Evolutionary conservation across 1,140 invertebrate genomes (phyloP).

Genomic region (Argopecten irradians): DNA sequence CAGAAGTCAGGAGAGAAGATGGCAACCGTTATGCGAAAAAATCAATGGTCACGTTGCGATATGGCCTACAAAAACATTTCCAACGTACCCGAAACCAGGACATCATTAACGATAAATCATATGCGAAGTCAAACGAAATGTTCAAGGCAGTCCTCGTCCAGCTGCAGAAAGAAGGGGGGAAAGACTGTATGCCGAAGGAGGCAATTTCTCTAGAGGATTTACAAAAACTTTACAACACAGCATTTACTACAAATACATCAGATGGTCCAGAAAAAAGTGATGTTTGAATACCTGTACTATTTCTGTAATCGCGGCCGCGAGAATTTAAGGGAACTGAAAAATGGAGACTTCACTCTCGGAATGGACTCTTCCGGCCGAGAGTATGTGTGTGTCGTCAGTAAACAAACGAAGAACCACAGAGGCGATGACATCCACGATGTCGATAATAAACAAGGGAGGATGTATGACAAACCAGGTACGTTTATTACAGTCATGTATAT

Average conservation of each 20-base stretch:
- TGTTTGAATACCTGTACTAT: constrained; percentile 36
- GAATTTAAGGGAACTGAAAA: constrained; percentile 18
- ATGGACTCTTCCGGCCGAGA: constrained; percentile 15
- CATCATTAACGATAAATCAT: constrained; percentile 7
- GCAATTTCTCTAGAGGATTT: background rate
- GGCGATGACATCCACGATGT: constrained; percentile 24
- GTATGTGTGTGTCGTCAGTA: too few relatives aligned
- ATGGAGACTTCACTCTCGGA: background rate
- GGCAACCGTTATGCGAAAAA: too few relatives aligned
- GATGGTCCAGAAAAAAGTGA: constrained; percentile 16
- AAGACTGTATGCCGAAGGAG: background rate
- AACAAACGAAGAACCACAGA: constrained; percentile 30
- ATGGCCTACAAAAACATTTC: background rate
- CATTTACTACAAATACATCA: background rate
- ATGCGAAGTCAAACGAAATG: background rate
- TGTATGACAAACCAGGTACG: constrained; percentile 25
- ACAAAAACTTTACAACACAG: background rate
- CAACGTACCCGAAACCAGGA: constrained; percentile 20
- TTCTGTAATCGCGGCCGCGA: constrained; percentile 34
- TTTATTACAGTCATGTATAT: too few relatives aligned
- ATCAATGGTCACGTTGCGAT: background rate
- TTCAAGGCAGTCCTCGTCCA: constrained; percentile 25
- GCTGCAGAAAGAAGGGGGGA: background rate
- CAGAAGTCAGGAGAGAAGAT: background rate
- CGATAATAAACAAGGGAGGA: constrained; percentile 24